Conservation (phyloP, 1,140 invertebrate species). For the Dendrolimus punctatus region DNA sequence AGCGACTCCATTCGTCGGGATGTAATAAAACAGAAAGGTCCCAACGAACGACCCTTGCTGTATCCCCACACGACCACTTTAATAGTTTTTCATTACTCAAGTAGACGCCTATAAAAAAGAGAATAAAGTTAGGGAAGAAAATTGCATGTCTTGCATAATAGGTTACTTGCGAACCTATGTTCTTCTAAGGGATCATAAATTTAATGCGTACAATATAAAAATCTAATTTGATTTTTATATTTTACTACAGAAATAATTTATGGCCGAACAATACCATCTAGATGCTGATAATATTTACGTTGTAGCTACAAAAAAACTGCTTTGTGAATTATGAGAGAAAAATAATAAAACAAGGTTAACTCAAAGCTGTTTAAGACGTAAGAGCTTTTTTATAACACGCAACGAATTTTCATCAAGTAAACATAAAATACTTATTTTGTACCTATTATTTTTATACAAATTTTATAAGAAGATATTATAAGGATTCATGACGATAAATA, state of each 20-base stretch:
- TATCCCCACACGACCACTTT: slow-evolving; percentile 58
- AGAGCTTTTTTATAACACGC: too few relatives aligned
- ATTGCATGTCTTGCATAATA: slow-evolving; percentile 67
- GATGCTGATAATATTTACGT: neutral
- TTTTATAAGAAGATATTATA: too few relatives aligned
- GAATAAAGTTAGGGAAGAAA: slow-evolving; percentile 61
- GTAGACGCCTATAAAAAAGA: slow-evolving; percentile 61
- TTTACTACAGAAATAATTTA: slow-evolving; percentile 36
- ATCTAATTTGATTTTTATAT: slow-evolving; percentile 47
- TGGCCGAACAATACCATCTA: slow-evolving; percentile 14
- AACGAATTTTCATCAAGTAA: too few relatives aligned
- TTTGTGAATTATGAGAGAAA: too few relatives aligned
- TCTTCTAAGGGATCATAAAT: slow-evolving; percentile 37
- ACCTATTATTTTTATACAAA: too few relatives aligned
- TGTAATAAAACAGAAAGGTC: slow-evolving; percentile 58
- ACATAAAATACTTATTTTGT: too few relatives aligned
- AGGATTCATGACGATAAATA: too few relatives aligned
- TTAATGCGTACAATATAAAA: slow-evolving; percentile 21
- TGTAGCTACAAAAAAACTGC: too few relatives aligned
- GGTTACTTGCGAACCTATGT: slow-evolving; percentile 22
- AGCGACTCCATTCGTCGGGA: slow-evolving; percentile 42
- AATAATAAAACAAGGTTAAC: too few relatives aligned
- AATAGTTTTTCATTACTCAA: slow-evolving; percentile 71
- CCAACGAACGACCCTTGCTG: slow-evolving; percentile 47
- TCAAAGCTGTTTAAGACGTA: too few relatives aligned